These are phyloP conservation scores for Zosterops hypoxanthus DNA, from an alignment of 2,113 vertebrate species.

Conservation along the genomic window DNA sequence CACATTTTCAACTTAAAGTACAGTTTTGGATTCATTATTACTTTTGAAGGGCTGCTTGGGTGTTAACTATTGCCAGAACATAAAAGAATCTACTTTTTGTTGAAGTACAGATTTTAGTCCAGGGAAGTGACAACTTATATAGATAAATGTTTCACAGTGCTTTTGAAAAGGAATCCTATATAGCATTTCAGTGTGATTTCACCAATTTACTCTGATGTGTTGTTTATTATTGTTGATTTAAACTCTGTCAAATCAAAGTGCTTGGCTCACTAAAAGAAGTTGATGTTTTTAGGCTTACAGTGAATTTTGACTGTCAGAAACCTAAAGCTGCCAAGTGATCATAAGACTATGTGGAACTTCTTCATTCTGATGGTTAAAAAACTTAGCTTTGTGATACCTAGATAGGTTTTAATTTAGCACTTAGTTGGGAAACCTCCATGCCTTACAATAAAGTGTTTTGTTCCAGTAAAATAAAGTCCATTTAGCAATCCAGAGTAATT, in stretches of 20 bases:
- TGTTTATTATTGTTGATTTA: slow-evolving; percentile 12
- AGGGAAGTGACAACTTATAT: neutral
- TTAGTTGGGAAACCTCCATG: neutral
- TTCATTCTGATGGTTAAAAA: neutral
- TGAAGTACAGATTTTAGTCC: neutral
- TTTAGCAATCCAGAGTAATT: neutral
- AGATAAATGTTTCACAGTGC: neutral
- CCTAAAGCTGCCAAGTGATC: neutral
- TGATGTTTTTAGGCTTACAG: neutral
- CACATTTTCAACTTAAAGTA: neutral
- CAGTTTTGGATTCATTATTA: neutral
- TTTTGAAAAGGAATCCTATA: neutral
- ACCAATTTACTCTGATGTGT: neutral
- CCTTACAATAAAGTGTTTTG: neutral
- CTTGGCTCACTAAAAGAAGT: neutral
- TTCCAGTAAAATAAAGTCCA: neutral
- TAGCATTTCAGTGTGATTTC: neutral
- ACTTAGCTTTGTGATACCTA: neutral
- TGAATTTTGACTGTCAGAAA: neutral
- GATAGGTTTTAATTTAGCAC: neutral
- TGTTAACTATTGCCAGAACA: neutral
- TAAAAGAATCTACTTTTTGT: neutral
- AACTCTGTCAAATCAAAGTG: slow-evolving; percentile 11
- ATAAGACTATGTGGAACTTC: neutral
- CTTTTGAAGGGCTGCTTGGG: neutral